phyloP scores from a whole-genome alignment of 2,888 invertebrate species.

The Spisula solida region DNA sequence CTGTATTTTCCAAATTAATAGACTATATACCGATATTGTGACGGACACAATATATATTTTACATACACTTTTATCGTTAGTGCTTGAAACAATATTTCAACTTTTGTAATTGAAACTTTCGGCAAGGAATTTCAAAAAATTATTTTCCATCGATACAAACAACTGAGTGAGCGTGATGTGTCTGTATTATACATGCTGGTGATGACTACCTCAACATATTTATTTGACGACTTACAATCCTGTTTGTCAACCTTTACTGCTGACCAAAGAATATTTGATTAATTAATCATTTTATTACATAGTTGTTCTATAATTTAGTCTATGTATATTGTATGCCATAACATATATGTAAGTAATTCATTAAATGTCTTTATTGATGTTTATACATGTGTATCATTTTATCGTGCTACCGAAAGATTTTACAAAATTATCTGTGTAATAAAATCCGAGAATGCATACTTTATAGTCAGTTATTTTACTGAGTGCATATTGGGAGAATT shows the following conservation, averaged over 20 bases:
- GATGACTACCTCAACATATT: slow-evolving; percentile 19
- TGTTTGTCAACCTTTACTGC: not conserved
- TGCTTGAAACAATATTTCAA: no score
- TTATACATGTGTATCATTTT: not conserved
- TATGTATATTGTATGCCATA: not conserved
- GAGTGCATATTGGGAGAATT: no score
- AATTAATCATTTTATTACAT: not conserved
- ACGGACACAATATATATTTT: no score
- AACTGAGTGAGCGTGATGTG: not conserved
- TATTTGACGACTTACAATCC: not conserved
- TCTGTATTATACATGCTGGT: not conserved
- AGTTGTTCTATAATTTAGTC: not conserved
- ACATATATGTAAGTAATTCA: not conserved
- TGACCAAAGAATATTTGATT: slow-evolving; percentile 14
- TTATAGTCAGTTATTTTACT: not conserved
- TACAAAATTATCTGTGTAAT: slow-evolving; percentile 1
- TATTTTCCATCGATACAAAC: no score
- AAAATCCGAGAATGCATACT: not conserved
- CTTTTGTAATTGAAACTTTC: no score
- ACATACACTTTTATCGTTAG: no score
- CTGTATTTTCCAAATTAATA: no score
- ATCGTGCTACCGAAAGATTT: not conserved
- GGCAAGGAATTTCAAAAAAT: no score
- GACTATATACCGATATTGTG: no score
- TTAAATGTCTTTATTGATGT: not conserved